Conservation (phyloP, 2,113 vertebrate genomes). For the Columba janthina region DNA sequence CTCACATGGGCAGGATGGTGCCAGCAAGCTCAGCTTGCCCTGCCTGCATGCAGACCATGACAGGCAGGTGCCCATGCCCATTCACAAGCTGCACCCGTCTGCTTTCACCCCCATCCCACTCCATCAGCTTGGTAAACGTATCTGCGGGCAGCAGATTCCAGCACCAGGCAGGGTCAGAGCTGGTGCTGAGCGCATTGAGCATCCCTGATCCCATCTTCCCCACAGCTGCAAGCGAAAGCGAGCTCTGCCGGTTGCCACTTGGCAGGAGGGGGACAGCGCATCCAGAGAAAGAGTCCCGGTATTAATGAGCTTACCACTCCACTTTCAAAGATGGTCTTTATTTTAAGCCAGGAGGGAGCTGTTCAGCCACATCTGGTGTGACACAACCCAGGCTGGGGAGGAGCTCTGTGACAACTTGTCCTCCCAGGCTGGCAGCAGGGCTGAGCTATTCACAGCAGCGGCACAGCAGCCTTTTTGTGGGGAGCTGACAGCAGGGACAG, state of each 20-base stretch:
- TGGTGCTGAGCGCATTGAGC: not conserved
- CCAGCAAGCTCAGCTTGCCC: not conserved
- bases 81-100: not conserved
- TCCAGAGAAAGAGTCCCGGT: not conserved
- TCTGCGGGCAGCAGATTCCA: not conserved
- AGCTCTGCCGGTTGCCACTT: not conserved
- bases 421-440: not conserved
- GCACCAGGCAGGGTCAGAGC: accelerated
- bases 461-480: accelerated
- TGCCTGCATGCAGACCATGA: not conserved
- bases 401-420: not conserved
- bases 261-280: not conserved
- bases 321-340: not conserved
- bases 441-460: not conserved
- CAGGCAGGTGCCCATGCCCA: not conserved
- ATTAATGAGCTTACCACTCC: not conserved
- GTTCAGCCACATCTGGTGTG: not conserved
- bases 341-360: not conserved
- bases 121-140: not conserved
- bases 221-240: accelerated
- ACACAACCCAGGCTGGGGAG: not conserved
- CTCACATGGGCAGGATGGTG: accelerated
- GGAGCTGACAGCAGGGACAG: not conserved
- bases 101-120: not conserved
- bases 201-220: not conserved